A percentile compares a stretch with the other conserved stretches of the same genome.
phyloP scores from a whole-genome alignment of 2,888 invertebrate genomes.

The Dilophus febrilis region DNA sequence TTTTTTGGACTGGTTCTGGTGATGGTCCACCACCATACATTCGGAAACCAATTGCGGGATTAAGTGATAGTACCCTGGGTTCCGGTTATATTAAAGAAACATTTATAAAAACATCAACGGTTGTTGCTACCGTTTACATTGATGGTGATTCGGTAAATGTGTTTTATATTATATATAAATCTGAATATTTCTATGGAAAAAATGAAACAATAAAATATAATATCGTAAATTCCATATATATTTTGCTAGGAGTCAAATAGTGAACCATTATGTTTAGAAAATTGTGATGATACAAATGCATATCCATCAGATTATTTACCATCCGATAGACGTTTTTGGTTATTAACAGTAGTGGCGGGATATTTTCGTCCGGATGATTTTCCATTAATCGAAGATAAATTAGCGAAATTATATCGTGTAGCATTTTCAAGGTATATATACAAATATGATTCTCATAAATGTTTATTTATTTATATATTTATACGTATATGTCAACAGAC shows the following conservation, averaged over 20 bases:
- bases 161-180: not conserved
- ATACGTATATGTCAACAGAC: conserved; percentile 31
- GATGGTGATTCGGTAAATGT: conserved; percentile 26
- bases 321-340: conserved; percentile 60
- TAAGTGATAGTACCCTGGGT: conserved; percentile 28
- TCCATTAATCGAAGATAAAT: conserved; percentile 51
- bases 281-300: conserved; percentile 16
- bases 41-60: conserved; percentile 31
- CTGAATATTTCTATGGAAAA: too few species aligned
- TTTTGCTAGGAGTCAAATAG: conserved; percentile 18
- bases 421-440: conserved; percentile 56
- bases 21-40: conserved; percentile 48
- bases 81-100: conserved; percentile 29
- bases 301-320: conserved; percentile 22
- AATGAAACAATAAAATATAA: too few species aligned
- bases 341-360: conserved; percentile 55
- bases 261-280: conserved; percentile 18
- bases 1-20: conserved; percentile 79
- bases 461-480: conserved; percentile 9
- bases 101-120: conserved; percentile 47
- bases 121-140: conserved; percentile 52
- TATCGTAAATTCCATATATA: conserved; percentile 13
- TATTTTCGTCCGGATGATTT: conserved; percentile 34
- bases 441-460: not conserved
- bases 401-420: conserved; percentile 60